Percentiles rank a stretch among this genome's conserved stretches.
phyloP scores from a whole-genome alignment of 1,140 invertebrate genomes.

The Nixonia krombeini region DNA sequence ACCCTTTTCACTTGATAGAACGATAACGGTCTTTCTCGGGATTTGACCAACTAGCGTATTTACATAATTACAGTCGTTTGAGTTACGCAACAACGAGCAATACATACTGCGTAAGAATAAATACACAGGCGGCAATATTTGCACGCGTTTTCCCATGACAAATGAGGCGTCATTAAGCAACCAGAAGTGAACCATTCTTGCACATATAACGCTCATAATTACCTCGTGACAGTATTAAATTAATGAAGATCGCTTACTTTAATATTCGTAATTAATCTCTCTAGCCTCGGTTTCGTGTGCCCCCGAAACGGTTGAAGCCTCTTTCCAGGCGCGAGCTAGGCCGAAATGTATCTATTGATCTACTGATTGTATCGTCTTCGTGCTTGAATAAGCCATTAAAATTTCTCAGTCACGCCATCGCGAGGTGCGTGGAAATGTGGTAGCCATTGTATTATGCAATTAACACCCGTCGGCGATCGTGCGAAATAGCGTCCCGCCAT shows the following conservation, averaged over 20 bases:
- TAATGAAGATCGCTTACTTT: slow-evolving; percentile 47
- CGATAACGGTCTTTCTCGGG: too few relatives aligned
- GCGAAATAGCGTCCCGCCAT: slow-evolving; percentile 2
- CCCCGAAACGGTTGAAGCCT: slow-evolving; percentile 34
- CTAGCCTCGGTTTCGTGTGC: slow-evolving; percentile 25
- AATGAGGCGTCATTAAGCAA: slow-evolving; percentile 34
- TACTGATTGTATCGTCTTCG: slow-evolving; percentile 50
- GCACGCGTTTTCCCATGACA: slow-evolving; percentile 17
- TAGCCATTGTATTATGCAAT: slow-evolving; percentile 38
- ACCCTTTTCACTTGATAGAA: too few relatives aligned
- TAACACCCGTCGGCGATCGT: slow-evolving; percentile 30
- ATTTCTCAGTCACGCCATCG: slow-evolving; percentile 47
- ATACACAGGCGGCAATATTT: too few relatives aligned
- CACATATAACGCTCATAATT: slow-evolving; percentile 44
- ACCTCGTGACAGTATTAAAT: slow-evolving; percentile 40
- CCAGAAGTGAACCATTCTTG: slow-evolving; percentile 20
- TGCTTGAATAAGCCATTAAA: slow-evolving; percentile 50
- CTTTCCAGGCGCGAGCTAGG: slow-evolving; percentile 27
- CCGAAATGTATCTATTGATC: slow-evolving; percentile 48
- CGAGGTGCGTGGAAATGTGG: slow-evolving; percentile 31
- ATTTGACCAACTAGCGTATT: too few relatives aligned
- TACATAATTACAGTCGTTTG: too few relatives aligned
- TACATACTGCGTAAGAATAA: too few relatives aligned
- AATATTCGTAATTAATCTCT: slow-evolving; percentile 48
- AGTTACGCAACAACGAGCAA: too few relatives aligned